These are phyloP conservation scores for Trichogramma evanescens DNA, from an alignment of 2,888 invertebrate species.

Conservation along the genomic window DNA sequence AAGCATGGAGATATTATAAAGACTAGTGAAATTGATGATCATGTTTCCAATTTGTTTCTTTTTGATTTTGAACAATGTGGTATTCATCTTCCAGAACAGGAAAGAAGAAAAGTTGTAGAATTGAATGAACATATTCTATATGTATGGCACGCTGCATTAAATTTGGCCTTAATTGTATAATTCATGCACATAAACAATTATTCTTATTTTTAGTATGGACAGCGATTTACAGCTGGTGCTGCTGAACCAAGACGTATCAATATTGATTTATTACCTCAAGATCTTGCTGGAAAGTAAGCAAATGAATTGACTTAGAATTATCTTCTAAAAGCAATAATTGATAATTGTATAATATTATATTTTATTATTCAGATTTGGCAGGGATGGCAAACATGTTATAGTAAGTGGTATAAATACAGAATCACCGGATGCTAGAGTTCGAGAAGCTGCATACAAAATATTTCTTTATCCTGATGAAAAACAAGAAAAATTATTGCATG, in stretches of 20 bases:
- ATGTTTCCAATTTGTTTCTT: conserved; percentile 82
- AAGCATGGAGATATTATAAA: conserved; percentile 61
- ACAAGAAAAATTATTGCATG: conserved; percentile 69
- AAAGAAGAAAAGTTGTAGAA: conserved; percentile 69
- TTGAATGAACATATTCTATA: conserved; percentile 81
- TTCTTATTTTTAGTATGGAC: conserved; percentile 54
- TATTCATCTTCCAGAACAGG: conserved; percentile 78
- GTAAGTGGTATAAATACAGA: conserved; percentile 80
- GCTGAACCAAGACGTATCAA: conserved; percentile 63
- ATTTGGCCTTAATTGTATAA: not conserved
- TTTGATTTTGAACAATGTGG: conserved; percentile 98
- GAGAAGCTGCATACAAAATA: conserved; percentile 83
- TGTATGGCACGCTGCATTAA: conserved; percentile 26
- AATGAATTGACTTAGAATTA: not conserved
- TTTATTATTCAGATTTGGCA: conserved; percentile 50
- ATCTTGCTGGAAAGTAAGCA: conserved; percentile 67
- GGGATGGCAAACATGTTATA: conserved; percentile 65
- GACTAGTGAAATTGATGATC: conserved; percentile 69
- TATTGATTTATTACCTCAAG: conserved; percentile 61
- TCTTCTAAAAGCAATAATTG: not conserved
- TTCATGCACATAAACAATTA: not conserved
- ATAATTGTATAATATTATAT: not conserved
- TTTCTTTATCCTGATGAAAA: conserved; percentile 71
- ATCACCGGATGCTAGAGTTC: conserved; percentile 66
- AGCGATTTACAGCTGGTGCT: conserved; percentile 73